Percentiles rank a stretch among this genome's conserved stretches.
Evolutionary conservation across 2,888 invertebrate species (phyloP).

Genomic region (Eilema depressum): DNA sequence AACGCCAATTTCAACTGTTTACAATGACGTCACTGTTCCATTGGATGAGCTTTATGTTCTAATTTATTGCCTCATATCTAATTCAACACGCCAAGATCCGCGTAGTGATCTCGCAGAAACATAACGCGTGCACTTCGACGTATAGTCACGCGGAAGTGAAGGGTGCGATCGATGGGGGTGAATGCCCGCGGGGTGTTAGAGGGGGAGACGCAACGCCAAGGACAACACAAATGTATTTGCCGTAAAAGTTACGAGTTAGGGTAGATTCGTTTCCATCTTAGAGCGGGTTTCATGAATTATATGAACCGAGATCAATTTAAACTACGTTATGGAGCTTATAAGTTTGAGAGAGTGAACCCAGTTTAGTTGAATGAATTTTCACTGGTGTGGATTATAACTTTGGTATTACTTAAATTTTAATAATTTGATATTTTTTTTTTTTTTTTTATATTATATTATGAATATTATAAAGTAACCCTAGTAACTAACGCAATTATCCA

Average conservation of each 20-base stretch:
- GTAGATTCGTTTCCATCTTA: constrained; percentile 6
- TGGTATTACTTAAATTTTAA: no score
- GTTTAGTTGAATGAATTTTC: not conserved
- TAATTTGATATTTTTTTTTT: no score
- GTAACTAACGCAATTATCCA: not conserved
- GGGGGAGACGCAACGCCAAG: constrained; percentile 51
- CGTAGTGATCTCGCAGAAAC: constrained; percentile 8
- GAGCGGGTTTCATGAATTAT: not conserved
- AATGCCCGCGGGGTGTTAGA: constrained; percentile 51
- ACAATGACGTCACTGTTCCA: not conserved
- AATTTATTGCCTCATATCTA: not conserved
- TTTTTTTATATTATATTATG: no score
- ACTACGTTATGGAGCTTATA: no score
- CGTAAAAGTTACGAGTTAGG: constrained; percentile 3
- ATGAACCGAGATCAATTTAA: not conserved
- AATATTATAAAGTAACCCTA: no score
- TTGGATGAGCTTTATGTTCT: not conserved
- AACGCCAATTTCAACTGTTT: not conserved
- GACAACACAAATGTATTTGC: constrained; percentile 51
- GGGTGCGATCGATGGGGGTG: constrained; percentile 62
- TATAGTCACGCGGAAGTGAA: constrained; percentile 36
- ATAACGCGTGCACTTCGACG: constrained; percentile 21
- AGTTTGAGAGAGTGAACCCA: no score
- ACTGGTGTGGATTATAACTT: no score
- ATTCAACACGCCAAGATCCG: not conserved